Evolutionary conservation across 2,888 invertebrate species (phyloP), one percentile per base, ranked within the genome.

Genomic region (Eupithecia exiguata): DNA sequence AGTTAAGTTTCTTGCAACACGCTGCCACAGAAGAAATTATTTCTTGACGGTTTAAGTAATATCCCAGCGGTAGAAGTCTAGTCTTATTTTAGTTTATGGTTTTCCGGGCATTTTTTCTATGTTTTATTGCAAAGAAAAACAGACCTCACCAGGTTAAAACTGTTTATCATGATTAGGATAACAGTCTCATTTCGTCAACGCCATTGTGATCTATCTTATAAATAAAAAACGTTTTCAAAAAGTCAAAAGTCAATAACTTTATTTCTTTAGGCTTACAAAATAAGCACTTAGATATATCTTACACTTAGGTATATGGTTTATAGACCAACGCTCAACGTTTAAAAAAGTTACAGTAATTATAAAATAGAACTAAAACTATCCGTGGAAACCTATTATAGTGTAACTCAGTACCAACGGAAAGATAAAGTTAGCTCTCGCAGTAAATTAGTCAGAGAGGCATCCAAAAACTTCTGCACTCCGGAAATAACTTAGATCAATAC

Each of bases 401-500:
- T 40, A 16, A 66, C 66, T 62, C 12, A n/a, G 67, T 61, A 68
- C 65, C 65, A 40, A 66, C 38, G 61, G 40, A 72, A 36, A 68
- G 65, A 61, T 61, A 63, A 74, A 68, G 67, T 72, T 72, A 53
- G 71, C 58, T 61, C 62, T 62, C 63, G 53, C 69, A 72, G 72
- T 78, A 75, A 79, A 79, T 78, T 78, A 77, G 71, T 77, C 76
- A 74, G 73, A 69, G 74, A 75, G 70, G 75, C 71, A 74, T 71
- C 76, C 66, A 71, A 81, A 79, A n/a, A 77, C 77, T 76, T 80
- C 72, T 68, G 71, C 70, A 77, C 53, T 72, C 80, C 82, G 74
- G 72, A 86, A 90, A 90, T 91, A 91, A 84, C 84, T 84, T 84
- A 87, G 91, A 92, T 81, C 80, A 78, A 80, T 80, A 78, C 76